Evolutionary conservation across 2,888 invertebrate genomes (phyloP).

Genomic region (Anorthoa munda): DNA sequence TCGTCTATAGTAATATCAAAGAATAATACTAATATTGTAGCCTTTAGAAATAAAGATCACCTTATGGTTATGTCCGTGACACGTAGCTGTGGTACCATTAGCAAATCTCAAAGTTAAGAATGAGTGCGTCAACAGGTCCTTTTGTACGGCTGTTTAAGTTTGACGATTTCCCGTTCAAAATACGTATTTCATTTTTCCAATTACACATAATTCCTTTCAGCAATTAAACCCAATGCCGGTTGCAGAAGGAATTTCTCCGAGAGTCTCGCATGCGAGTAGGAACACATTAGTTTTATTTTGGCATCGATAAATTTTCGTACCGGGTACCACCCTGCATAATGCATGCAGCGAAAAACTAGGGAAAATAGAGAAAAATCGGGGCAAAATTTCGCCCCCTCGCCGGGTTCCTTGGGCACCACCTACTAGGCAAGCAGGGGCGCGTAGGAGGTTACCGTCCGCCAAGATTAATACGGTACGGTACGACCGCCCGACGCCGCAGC

Average conservation of each 20-base stretch:
- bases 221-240: conserved; percentile 51
- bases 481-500: conserved; percentile 87
- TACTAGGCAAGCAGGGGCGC: conserved; percentile 86
- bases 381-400: conserved; percentile 80
- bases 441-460: conserved; percentile 82
- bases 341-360: conserved; percentile 83
- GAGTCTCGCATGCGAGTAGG: conserved; percentile 61
- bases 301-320: conserved; percentile 84
- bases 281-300: conserved; percentile 83
- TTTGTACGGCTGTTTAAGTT: background rate
- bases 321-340: conserved; percentile 85
- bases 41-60: no score
- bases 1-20: no score
- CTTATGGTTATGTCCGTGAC: background rate
- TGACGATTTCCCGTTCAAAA: background rate
- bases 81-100: background rate
- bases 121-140: conserved; percentile 3
- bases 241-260: conserved; percentile 52
- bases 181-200: conserved; percentile 22
- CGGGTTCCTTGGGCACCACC: conserved; percentile 84
- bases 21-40: no score
- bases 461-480: conserved; percentile 89
- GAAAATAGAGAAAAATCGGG: conserved; percentile 84
- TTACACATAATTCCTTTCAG: conserved; percentile 44
- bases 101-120: background rate